These are phyloP conservation scores for Heteropelma amictum DNA, from an alignment of 2,888 invertebrate genomes.

Conservation along the genomic window DNA sequence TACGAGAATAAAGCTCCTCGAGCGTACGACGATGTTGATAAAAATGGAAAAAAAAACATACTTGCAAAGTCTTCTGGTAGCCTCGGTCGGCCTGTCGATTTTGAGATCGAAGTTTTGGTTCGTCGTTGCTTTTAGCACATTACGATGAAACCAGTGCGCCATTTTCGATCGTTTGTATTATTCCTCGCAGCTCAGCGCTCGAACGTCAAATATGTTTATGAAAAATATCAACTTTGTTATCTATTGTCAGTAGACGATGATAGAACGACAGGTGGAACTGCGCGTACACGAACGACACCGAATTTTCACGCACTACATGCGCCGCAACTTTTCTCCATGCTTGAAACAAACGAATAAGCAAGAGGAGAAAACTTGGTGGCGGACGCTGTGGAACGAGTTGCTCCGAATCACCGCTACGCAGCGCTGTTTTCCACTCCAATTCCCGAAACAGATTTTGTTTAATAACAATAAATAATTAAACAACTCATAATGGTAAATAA, in stretches of 20 bases:
- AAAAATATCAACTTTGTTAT: not conserved
- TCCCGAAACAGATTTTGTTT: too few relatives aligned
- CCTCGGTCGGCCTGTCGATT: slow-evolving; percentile 69
- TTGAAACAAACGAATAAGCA: not conserved
- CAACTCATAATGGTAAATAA: too few relatives aligned
- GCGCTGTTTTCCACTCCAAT: not conserved
- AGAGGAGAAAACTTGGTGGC: not conserved
- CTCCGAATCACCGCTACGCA: not conserved
- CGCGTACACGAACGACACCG: not conserved
- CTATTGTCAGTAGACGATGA: slow-evolving; percentile 10
- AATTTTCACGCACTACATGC: not conserved
- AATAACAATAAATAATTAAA: too few relatives aligned
- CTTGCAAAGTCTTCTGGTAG: slow-evolving; percentile 80
- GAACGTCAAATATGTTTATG: not conserved
- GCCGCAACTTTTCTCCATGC: not conserved
- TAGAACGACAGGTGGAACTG: slow-evolving; percentile 17
- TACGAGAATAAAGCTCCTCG: slow-evolving; percentile 23
- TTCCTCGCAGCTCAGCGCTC: not conserved
- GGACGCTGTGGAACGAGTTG: too few relatives aligned
- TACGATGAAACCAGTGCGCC: slow-evolving; percentile 82
- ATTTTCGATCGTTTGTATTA: slow-evolving; percentile 54
- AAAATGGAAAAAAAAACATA: slow-evolving; percentile 65
- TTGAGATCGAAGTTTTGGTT: slow-evolving; percentile 73
- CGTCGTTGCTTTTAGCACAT: slow-evolving; percentile 82
- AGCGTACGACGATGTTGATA: not conserved